phyloP scores from a whole-genome alignment of 2,888 invertebrate genomes.

The Mechanitis messenoides region DNA sequence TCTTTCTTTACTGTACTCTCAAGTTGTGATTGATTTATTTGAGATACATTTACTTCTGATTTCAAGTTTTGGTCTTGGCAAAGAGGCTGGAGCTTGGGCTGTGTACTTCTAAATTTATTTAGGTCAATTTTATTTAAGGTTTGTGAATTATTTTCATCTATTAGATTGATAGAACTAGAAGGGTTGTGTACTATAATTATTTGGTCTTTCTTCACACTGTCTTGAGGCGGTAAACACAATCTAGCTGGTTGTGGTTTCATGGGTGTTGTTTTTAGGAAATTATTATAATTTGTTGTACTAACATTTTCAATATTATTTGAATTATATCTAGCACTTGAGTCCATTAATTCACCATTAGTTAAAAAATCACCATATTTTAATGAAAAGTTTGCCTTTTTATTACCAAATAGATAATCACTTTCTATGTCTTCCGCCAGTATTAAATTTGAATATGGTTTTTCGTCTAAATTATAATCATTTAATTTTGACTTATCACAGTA shows the following conservation, averaged over 20 bases:
- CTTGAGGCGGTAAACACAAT: not conserved
- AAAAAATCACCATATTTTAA: slow-evolving; percentile 64
- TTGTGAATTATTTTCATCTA: not conserved
- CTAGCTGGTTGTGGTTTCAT: not conserved
- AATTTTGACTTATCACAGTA: slow-evolving; percentile 45
- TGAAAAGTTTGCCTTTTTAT: slow-evolving; percentile 55
- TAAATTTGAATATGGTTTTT: slow-evolving; percentile 35
- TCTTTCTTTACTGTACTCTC: slow-evolving; percentile 20
- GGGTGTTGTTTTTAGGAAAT: not conserved
- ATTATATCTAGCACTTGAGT: slow-evolving; percentile 30
- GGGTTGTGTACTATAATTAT: not conserved
- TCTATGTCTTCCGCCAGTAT: slow-evolving; percentile 60
- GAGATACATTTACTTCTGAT: slow-evolving; percentile 8
- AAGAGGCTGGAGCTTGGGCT: not conserved
- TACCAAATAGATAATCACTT: slow-evolving; percentile 48
- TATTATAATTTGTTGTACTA: not conserved
- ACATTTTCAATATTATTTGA: slow-evolving; percentile 17
- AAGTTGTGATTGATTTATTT: slow-evolving; percentile 3
- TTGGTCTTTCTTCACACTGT: not conserved
- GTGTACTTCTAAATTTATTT: not conserved
- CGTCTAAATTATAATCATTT: slow-evolving; percentile 27
- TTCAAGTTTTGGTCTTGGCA: not conserved
- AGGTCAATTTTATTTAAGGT: not conserved
- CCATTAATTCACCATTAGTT: slow-evolving; percentile 50
- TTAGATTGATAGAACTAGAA: not conserved